phyloP scores from a whole-genome alignment of 2,113 vertebrate genomes.

The Apaloderma vittatum region DNA sequence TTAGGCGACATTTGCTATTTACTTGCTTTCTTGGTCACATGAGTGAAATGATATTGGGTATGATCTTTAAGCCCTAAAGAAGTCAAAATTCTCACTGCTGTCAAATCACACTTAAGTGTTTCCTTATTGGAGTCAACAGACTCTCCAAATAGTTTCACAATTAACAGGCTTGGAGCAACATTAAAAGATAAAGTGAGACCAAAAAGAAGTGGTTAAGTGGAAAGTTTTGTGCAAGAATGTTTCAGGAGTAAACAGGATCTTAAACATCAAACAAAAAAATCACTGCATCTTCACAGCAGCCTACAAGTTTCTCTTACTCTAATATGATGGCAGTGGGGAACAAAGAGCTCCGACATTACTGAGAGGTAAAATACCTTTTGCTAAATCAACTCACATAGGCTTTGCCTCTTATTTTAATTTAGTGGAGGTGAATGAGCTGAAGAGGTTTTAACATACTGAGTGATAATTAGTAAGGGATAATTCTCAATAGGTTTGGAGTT shows the following conservation, averaged over 20 bases:
- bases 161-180: not conserved
- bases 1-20: not conserved
- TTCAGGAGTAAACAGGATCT: not conserved
- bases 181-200: not conserved
- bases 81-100: not conserved
- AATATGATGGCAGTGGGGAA: not conserved
- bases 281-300: not conserved
- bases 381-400: not conserved
- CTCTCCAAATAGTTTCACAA: slow-evolving; percentile 6
- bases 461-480: not conserved
- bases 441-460: not conserved
- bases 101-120: not conserved
- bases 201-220: not conserved
- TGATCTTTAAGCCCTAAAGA: not conserved
- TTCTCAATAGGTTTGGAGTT: not conserved
- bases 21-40: not conserved
- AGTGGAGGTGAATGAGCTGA: not conserved
- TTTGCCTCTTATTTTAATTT: slow-evolving; percentile 38
- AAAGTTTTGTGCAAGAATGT: not conserved
- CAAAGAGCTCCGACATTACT: not conserved
- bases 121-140: not conserved
- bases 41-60: not conserved
- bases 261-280: not conserved
- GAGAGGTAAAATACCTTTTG: not conserved
- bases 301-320: not conserved